phyloP scores from a whole-genome alignment of 2,888 invertebrate species.

The Drosophila nr. perissopoda region DNA sequence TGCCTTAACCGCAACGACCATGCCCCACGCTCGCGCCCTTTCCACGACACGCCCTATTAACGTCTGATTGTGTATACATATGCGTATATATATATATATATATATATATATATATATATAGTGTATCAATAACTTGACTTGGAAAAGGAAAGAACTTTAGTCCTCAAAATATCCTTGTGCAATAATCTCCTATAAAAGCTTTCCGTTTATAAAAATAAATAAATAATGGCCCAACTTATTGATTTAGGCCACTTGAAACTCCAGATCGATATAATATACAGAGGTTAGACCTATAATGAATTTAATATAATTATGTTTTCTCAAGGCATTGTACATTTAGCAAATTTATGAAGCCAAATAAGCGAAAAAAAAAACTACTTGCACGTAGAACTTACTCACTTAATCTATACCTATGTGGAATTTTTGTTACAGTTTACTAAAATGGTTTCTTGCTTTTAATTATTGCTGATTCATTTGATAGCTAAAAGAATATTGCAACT shows the following conservation, averaged over 20 bases:
- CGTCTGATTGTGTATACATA: constrained; percentile 17
- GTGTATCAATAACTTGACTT: constrained; percentile 1
- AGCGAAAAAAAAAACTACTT: not conserved
- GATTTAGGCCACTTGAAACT: not conserved
- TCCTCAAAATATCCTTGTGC: not conserved
- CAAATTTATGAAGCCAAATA: not conserved
- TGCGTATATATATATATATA: not conserved
- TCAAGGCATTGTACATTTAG: not conserved
- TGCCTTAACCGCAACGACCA: constrained; percentile 40
- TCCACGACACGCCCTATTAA: constrained; percentile 5
- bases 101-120: not conserved
- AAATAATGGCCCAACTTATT: not conserved
- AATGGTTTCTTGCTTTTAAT: constrained; percentile 20
- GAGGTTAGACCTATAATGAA: not conserved
- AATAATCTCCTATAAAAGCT: not conserved
- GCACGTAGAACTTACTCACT: not conserved
- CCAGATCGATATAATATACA: not conserved
- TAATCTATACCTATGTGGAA: not conserved
- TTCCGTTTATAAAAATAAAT: not conserved
- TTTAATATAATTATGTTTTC: not conserved
- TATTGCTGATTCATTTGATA: constrained; percentile 35
- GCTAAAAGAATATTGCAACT: constrained; percentile 13
- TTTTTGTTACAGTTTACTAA: constrained; percentile 13
- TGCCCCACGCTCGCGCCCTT: constrained; percentile 12
- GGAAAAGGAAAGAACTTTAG: not conserved